These are phyloP conservation scores for Dascyllus trimaculatus DNA, from an alignment of 2,113 vertebrate species.

Conservation along the genomic window DNA sequence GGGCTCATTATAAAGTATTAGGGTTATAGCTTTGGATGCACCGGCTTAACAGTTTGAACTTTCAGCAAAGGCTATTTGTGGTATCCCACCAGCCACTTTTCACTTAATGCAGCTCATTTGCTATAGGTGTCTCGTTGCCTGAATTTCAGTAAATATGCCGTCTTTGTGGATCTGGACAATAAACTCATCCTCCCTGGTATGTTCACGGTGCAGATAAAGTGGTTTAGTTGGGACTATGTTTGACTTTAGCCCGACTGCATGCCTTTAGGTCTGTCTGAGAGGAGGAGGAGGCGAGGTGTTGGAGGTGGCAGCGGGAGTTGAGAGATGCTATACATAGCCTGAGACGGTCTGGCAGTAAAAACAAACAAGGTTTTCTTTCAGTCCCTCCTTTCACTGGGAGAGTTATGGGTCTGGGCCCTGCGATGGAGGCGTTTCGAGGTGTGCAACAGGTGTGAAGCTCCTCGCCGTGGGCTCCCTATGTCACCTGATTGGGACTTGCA, in stretches of 20 bases:
- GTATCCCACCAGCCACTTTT: too few species aligned
- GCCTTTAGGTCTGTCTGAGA: slow-evolving; percentile 44
- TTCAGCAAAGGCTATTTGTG: too few species aligned
- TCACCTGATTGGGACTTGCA: slow-evolving; percentile 76
- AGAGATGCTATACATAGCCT: slow-evolving; percentile 80
- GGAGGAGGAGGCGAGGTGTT: slow-evolving; percentile 26
- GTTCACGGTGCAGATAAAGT: background rate
- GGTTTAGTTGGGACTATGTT: slow-evolving; percentile 15
- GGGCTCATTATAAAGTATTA: too few species aligned
- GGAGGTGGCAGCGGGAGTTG: slow-evolving; percentile 17
- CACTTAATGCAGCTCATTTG: background rate
- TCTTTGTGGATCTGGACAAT: background rate
- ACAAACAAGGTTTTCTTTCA: slow-evolving; percentile 88
- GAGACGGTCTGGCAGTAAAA: slow-evolving; percentile 82
- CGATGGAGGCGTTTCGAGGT: slow-evolving; percentile 61
- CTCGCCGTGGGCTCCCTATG: slow-evolving; percentile 45
- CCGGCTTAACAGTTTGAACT: too few species aligned
- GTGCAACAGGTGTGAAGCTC: slow-evolving; percentile 80
- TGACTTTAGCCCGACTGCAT: slow-evolving; percentile 41
- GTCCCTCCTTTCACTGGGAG: slow-evolving; percentile 80
- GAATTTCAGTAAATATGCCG: background rate
- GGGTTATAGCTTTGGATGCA: too few species aligned
- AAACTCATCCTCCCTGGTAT: background rate
- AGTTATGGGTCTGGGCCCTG: slow-evolving; percentile 82
- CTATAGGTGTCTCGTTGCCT: background rate